These are phyloP conservation scores for Xiphophorus birchmanni DNA, from an alignment of 2,797 vertebrate genomes.

Conservation along the genomic window DNA sequence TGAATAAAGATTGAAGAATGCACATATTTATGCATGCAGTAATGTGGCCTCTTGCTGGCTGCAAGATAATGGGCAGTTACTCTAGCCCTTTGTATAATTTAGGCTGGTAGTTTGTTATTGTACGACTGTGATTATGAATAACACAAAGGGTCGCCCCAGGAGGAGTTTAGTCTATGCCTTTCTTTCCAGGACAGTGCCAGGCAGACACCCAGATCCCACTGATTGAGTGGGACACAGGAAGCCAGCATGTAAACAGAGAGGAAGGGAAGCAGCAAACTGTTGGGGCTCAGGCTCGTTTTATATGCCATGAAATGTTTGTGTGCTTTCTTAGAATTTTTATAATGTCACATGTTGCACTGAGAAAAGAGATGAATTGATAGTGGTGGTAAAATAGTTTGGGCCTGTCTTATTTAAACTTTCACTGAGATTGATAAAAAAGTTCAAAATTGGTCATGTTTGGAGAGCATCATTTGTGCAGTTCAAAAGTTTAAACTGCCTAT, in stretches of 20 bases:
- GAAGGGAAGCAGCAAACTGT: slow-evolving; percentile 58
- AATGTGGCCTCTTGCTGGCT: slow-evolving; percentile 13
- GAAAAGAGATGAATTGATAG: slow-evolving; percentile 9
- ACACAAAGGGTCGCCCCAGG: slow-evolving; percentile 44
- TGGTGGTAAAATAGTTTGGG: not conserved
- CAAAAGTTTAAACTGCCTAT: not conserved
- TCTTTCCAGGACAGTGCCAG: slow-evolving; percentile 37
- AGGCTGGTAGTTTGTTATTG: slow-evolving; percentile 68
- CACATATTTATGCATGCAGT: slow-evolving; percentile 37
- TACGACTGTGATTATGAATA: slow-evolving; percentile 57
- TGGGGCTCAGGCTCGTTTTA: slow-evolving; percentile 31
- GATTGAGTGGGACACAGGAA: slow-evolving; percentile 75
- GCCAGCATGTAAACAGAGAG: slow-evolving; percentile 71
- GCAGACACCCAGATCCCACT: slow-evolving; percentile 72
- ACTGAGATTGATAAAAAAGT: not conserved
- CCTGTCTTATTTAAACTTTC: not conserved
- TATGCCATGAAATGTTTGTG: not conserved
- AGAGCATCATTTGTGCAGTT: not conserved
- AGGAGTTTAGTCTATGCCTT: slow-evolving; percentile 72
- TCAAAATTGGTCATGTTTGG: not conserved
- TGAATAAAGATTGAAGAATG: slow-evolving; percentile 1
- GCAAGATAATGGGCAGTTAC: slow-evolving; percentile 53
- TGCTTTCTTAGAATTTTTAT: slow-evolving; percentile 18
- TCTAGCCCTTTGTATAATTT: slow-evolving; percentile 54
- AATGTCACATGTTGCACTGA: slow-evolving; percentile 33